Percentiles rank a stretch among this genome's conserved stretches.
Evolutionary conservation across 2,113 vertebrate genomes (phyloP).

Genomic region (Pardalotus punctatus): DNA sequence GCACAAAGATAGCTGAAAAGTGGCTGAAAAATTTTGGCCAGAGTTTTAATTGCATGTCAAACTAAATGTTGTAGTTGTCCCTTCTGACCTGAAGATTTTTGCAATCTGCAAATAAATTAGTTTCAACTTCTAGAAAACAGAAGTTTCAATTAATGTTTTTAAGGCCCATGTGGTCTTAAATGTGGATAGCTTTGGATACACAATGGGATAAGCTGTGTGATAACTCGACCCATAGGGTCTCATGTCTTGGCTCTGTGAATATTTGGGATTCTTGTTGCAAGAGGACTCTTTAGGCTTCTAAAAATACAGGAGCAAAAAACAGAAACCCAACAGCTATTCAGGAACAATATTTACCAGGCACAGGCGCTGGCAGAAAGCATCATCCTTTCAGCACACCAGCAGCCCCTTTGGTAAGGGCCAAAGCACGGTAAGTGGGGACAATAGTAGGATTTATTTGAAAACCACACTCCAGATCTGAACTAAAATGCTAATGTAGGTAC

Average conservation of each 20-base stretch:
- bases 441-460: not conserved
- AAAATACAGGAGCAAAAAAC: not conserved
- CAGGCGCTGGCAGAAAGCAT: not conserved
- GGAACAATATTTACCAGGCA: not conserved
- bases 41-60: conserved; percentile 17
- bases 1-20: not conserved
- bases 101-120: not conserved
- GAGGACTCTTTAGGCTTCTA: not conserved
- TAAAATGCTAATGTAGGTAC: not conserved
- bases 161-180: not conserved
- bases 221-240: not conserved
- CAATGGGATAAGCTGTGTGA: not conserved
- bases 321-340: not conserved
- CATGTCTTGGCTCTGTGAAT: not conserved
- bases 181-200: not conserved
- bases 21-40: not conserved
- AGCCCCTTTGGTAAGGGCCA: not conserved
- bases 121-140: not conserved
- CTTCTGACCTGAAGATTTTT: not conserved
- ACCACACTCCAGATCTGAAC: not conserved
- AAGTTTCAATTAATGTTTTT: not conserved
- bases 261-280: not conserved
- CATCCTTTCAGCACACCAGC: not conserved
- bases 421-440: not conserved
- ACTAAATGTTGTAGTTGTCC: not conserved